Evolutionary conservation across 2,797 vertebrate genomes (phyloP).

Genomic region (Hyperoplus lanceolatus): DNA sequence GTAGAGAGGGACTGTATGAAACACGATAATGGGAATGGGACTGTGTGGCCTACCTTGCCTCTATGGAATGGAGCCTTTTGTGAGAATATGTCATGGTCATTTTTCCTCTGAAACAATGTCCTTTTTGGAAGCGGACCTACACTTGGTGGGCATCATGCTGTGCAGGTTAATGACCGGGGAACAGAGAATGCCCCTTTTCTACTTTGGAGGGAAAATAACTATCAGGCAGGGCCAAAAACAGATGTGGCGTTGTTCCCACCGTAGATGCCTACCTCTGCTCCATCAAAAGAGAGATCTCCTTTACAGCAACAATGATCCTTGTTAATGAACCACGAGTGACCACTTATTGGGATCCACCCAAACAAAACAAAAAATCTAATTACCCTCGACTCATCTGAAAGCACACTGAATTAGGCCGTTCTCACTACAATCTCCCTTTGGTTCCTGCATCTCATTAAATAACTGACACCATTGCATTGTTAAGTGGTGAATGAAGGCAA

Average conservation of each 20-base stretch:
- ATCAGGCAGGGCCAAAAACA: slow-evolving; percentile 72
- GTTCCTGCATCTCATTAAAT: slow-evolving; percentile 90
- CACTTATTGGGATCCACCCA: slow-evolving; percentile 89
- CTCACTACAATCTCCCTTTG: slow-evolving; percentile 85
- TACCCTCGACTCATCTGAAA: slow-evolving; percentile 90
- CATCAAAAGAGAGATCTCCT: slow-evolving; percentile 66
- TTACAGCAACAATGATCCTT: slow-evolving; percentile 78
- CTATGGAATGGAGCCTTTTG: slow-evolving; percentile 81
- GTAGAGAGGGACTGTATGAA: slow-evolving; percentile 67
- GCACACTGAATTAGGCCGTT: slow-evolving; percentile 88
- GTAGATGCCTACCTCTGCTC: slow-evolving; percentile 82
- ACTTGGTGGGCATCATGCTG: slow-evolving; percentile 67
- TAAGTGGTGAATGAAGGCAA: slow-evolving; percentile 88
- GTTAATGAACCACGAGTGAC: slow-evolving; percentile 90
- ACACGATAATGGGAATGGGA: slow-evolving; percentile 75
- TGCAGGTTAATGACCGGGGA: slow-evolving; percentile 72
- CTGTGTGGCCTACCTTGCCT: slow-evolving; percentile 69
- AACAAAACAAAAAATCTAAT: slow-evolving; percentile 93
- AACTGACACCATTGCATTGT: slow-evolving; percentile 86
- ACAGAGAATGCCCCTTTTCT: slow-evolving; percentile 76
- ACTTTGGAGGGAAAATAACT: slow-evolving; percentile 57
- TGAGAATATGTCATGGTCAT: slow-evolving; percentile 81
- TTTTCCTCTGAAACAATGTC: slow-evolving; percentile 80
- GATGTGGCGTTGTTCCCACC: slow-evolving; percentile 81
- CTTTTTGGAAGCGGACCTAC: slow-evolving; percentile 83